Conservation (phyloP, 2,113 vertebrate genomes). For the Scalopus aquaticus region DNA sequence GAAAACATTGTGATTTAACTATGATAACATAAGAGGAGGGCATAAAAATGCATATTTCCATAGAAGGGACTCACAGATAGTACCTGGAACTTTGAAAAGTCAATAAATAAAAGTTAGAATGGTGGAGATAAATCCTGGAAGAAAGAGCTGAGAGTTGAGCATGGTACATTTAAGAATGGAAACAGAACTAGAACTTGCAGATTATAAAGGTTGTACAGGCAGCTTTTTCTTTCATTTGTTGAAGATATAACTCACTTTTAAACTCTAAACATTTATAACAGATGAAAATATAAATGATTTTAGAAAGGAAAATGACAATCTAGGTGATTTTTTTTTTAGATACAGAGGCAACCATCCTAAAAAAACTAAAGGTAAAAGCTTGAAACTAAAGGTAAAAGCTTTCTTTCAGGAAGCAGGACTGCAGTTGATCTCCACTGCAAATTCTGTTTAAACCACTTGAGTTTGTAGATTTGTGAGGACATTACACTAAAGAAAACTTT, state of each 20-base stretch:
- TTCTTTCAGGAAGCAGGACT: background rate
- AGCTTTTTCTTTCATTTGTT: background rate
- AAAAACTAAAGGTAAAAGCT: background rate
- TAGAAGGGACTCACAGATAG: background rate
- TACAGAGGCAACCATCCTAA: background rate
- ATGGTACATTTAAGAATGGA: background rate
- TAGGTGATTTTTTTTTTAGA: background rate
- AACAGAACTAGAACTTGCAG: background rate
- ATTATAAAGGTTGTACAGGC: background rate
- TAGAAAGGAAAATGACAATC: background rate
- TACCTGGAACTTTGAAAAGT: slow-evolving; percentile 4
- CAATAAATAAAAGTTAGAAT: background rate
- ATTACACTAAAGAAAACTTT: background rate
- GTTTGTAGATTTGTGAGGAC: background rate
- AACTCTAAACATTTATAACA: background rate
- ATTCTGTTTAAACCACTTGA: background rate
- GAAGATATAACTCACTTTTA: background rate
- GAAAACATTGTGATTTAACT: background rate
- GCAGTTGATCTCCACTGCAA: background rate
- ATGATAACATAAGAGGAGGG: background rate
- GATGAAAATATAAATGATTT: background rate
- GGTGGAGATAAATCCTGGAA: background rate
- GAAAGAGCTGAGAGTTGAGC: background rate
- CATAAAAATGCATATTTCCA: background rate
- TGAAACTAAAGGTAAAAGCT: background rate